Base-by-base conservation (phyloP, 2,113 vertebrate species). In the Sturnus vulgaris region DNA sequence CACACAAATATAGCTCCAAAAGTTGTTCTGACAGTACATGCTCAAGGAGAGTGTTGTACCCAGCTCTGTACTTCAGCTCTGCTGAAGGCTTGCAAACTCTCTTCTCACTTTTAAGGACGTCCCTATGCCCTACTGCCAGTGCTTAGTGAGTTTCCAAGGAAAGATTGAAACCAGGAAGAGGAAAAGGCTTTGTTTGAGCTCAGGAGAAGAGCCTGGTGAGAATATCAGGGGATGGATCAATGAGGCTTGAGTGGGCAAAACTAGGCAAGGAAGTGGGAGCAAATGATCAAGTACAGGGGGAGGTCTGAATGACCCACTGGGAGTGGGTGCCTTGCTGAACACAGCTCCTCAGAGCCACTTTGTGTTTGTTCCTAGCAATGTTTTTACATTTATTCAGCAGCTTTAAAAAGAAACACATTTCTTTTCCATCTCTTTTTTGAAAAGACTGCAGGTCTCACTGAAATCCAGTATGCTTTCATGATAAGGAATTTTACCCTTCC, bases 261-360 rank as follows among this genome's bases (percentile, higher is more conserved):
- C 50, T 5, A 44, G 28, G 17, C n/a, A 80, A 23, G 55, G 40
- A 60, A 46, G 40, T 65, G 25, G 6, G 70, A 90, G 11, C 0
- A 1, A 60, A 15, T n/a, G 31, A 35, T 47, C 0, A 1, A 31
- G 35, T 47, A 14, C 22, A 8, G 16, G 33, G 13, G 18, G 5
- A 50, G 44, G 23, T 83, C 35, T 31, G 44, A 55, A 44, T 65
- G 33, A 60, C 59, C 40, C 46, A 15, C 10, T 37, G 35, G 40
- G 11, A 4, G 4, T 64, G 37, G 11, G 28, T 72, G 33, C 44
- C 37, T 37, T 86, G 72, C 39, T 79, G 53, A 59, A 50, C 33
- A 37, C 23, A 9, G 27, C 20, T 73, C 19, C 47, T 65, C 70
- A 78, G 39, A 88, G 50, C 46, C 13, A 47, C 17, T 59, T 19